These are phyloP conservation scores for Tetropium fuscum DNA, from an alignment of 2,888 invertebrate species.

Conservation along the genomic window DNA sequence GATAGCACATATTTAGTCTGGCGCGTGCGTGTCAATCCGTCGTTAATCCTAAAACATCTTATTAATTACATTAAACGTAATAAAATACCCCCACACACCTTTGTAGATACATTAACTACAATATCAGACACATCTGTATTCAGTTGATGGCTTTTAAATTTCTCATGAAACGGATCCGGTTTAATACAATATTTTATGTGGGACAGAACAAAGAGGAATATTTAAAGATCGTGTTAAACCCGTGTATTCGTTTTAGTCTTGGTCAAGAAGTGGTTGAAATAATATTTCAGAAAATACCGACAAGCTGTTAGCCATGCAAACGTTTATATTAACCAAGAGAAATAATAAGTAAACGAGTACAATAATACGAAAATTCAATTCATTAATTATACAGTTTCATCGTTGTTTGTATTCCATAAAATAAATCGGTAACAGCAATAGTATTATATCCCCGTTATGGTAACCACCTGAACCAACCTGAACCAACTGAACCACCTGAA, in stretches of 20 bases:
- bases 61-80: conserved; percentile 45
- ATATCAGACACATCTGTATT: conserved; percentile 19
- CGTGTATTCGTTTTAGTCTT: not conserved
- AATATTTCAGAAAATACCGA: no score
- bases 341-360: no score
- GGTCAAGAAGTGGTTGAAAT: not conserved
- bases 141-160: conserved; percentile 16
- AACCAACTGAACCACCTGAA: no score
- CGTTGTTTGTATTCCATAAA: no score
- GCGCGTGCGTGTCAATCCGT: conserved; percentile 35
- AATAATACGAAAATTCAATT: no score
- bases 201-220: conserved; percentile 16
- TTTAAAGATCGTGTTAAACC: not conserved
- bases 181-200: conserved; percentile 15
- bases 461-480: no score
- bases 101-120: conserved; percentile 22
- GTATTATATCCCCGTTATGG: no score
- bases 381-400: no score
- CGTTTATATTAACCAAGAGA: not conserved
- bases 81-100: conserved; percentile 45
- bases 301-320: no score
- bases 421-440: no score
- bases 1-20: conserved; percentile 17
- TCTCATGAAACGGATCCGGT: conserved; percentile 9
- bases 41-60: conserved; percentile 39